Conservation (phyloP, 2,888 invertebrate genomes). For the Rhingia campestris region DNA sequence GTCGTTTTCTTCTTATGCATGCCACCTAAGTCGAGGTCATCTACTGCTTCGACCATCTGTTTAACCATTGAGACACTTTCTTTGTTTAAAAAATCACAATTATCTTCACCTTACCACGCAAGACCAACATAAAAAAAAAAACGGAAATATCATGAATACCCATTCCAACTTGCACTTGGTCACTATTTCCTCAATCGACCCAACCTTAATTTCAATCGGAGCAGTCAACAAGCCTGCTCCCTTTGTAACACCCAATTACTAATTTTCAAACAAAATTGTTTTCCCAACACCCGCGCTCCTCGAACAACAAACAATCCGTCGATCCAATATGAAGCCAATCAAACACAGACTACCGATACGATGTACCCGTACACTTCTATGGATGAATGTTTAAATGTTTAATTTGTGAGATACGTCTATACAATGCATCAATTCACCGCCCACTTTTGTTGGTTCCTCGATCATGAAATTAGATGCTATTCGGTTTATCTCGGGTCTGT, state of each 20-base stretch:
- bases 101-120: too few relatives aligned
- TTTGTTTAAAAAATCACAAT: too few relatives aligned
- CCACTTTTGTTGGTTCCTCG: slow-evolving; percentile 14
- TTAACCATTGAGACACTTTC: too few relatives aligned
- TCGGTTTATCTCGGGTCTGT: background rate
- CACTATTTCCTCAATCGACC: background rate
- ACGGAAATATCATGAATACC: too few relatives aligned
- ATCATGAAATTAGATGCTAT: background rate
- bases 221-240: background rate
- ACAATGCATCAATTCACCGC: slow-evolving; percentile 41
- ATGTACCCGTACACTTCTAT: background rate
- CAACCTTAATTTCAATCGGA: background rate
- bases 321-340: slow-evolving; percentile 31
- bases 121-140: too few relatives aligned
- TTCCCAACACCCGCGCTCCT: background rate
- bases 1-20: too few relatives aligned
- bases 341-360: slow-evolving; percentile 14
- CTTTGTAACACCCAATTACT: background rate
- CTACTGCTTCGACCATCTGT: too few relatives aligned
- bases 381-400: slow-evolving; percentile 25
- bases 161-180: background rate
- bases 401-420: slow-evolving; percentile 15
- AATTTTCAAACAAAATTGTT: background rate
- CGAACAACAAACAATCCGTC: background rate
- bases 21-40: too few relatives aligned